Evolutionary conservation across 2,797 vertebrate species (phyloP), one percentile per base, ranked within the genome.

Genomic region (Gymnodraco acuticeps): DNA sequence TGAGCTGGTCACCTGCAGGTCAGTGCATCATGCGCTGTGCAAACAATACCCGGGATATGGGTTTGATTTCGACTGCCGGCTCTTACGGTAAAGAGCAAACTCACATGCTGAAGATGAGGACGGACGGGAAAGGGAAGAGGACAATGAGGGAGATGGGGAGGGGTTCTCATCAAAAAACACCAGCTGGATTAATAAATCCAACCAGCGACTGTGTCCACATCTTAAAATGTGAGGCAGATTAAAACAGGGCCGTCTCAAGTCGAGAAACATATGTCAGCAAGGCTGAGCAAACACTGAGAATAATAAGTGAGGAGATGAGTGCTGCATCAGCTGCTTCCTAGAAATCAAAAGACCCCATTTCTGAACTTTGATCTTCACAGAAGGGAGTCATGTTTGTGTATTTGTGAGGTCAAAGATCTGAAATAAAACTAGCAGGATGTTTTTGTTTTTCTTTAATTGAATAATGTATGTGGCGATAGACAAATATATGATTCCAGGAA

Each of bases 161-260:
- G 65, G 46, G 55, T 1, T 71, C 64, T 90, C 88, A 92, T 92
- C 81, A 88, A 88, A 88, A 93, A 89, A 90, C 90, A 92, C 86
- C 89, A 89, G 86, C 90, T 92, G 91, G 92, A 94, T 94, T 94
- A 94, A 94, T 94, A 93, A 90, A 89, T 89, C 84, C 81, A 88
- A 88, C 83, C 77, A 80, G 78, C 59, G 78, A 87, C 84, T 90
- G 80, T 88, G 88, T 91, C 85, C 85, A 89, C 88, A 87, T 92
- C 83, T 89, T 88, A 88, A 92, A 88, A 81, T 85, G 82, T 72
- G 64, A 55, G 76, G 27, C 80, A 88, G 89, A 94, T 93, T 93
- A 91, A 91, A 93, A 87, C 64, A 87, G 75, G 86, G 68, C 77
- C 31, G 54, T 88, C 87, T 92, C 82, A 87, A 91, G 74, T 86